Evolutionary conservation across 2,113 vertebrate species (phyloP), one percentile per base, ranked within the genome.

Genomic region (Calonectris borealis): DNA sequence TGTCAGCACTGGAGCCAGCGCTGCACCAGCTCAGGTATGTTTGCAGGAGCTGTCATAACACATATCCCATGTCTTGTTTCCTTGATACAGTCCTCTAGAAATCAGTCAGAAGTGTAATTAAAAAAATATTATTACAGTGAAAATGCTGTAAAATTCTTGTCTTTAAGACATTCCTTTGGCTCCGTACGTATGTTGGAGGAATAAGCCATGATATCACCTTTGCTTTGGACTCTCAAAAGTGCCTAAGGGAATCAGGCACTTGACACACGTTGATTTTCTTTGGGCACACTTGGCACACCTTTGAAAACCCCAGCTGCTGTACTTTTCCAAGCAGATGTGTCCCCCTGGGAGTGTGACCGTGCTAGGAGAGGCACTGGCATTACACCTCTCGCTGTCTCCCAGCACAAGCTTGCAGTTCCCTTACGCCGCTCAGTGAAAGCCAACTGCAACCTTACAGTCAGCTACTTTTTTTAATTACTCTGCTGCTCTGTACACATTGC

Each of bases 341-440:
- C 10, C 25, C 26, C 38, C 11, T 21, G 17, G n/a, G 19, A 77
- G 7, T 0, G 0, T 51, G 32, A n/a, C 69, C 4, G 1, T 15
- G 16, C 36, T 26, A 44, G 52, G 49, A 69, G 77, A 80, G 46
- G 7, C 42, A 25, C 17, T 18, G 64, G 49, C n/a, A 6, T 60
- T 70, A 20, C 11, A 46, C 10, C 24, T 16, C 9, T 11, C 1
- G 1, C 16, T 20, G 32, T 19, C 16, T 52, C 21, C 34, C 42
- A 66, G 49, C 0, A 0, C 1, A n/a, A 78, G 16, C 48, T 73
- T 88, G 17, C 27, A 83, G 19, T 22, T 83, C 75, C 46, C 40
- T 65, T 11, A 3, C 34, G 19, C 6, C 2, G 0, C 27, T 57
- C 42, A 25, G 25, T 4, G 26, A 38, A 17, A 89, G 26, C 71